Conservation (phyloP, 2,113 vertebrate genomes). For the Hemiscyllium ocellatum region DNA sequence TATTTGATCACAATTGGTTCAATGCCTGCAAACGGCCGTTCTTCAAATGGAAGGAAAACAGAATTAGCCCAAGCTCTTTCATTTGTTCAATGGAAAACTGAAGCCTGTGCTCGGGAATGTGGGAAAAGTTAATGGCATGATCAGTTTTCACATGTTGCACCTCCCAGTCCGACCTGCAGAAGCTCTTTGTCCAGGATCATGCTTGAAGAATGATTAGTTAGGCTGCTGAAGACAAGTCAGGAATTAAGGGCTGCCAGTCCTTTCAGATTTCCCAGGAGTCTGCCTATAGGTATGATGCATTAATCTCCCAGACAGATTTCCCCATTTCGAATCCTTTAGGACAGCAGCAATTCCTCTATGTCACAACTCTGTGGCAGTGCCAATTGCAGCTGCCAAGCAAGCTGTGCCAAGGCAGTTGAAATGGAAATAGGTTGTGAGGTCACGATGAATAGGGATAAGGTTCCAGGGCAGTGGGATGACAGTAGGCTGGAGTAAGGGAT, state of each 20-base stretch:
- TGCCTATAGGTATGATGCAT: too few relatives aligned
- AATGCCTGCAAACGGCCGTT: background rate
- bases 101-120: background rate
- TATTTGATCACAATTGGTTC: background rate
- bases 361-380: background rate
- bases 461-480: background rate
- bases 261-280: background rate
- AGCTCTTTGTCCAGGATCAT: background rate
- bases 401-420: background rate
- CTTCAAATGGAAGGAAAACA: background rate
- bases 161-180: background rate
- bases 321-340: background rate
- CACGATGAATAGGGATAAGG: background rate
- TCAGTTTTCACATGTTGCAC: background rate
- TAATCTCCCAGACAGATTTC: background rate
- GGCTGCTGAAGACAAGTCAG: background rate
- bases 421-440: background rate
- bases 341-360: background rate
- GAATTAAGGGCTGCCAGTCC: background rate
- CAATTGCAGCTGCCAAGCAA: background rate
- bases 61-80: background rate
- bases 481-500: background rate
- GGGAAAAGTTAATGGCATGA: background rate
- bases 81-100: background rate
- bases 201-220: background rate